A percentile compares a stretch with the other conserved stretches of the same genome.
Conservation (phyloP, 2,888 invertebrate genomes). For the Idaea aversata region DNA sequence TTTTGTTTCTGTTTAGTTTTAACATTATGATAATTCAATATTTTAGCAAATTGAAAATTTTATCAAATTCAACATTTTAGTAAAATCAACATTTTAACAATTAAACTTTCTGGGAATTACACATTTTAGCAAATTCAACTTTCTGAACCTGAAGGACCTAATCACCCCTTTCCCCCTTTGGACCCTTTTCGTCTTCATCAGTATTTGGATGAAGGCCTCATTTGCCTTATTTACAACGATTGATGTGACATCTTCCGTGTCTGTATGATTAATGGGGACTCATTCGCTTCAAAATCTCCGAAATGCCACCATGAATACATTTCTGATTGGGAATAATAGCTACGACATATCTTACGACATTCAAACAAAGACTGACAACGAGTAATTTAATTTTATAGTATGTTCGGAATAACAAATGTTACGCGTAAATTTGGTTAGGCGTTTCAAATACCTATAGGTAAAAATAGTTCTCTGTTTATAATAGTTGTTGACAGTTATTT, state of each 20-base stretch:
- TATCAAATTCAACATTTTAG: too few species aligned
- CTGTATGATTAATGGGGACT: slow-evolving; percentile 44
- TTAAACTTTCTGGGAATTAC: too few species aligned
- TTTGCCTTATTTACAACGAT: slow-evolving; percentile 51
- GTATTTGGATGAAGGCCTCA: slow-evolving; percentile 28
- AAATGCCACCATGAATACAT: slow-evolving; percentile 57
- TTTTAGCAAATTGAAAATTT: too few species aligned
- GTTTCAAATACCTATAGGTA: slow-evolving; percentile 18
- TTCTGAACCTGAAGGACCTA: neutral
- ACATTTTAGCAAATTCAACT: neutral
- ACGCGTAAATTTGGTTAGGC: slow-evolving; percentile 22
- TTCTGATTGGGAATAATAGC: slow-evolving; percentile 36
- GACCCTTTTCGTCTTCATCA: neutral
- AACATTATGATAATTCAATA: too few species aligned
- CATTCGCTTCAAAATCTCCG: slow-evolving; percentile 35
- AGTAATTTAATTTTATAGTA: slow-evolving; percentile 20
- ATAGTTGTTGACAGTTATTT: neutral
- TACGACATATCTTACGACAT: slow-evolving; percentile 42
- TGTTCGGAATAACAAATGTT: slow-evolving; percentile 14
- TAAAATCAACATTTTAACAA: too few species aligned
- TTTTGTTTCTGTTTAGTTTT: too few species aligned
- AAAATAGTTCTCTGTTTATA: neutral
- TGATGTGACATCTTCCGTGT: neutral
- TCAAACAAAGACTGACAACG: slow-evolving; percentile 18
- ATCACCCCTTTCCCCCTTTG: neutral